phyloP scores from a whole-genome alignment of 2,888 invertebrate genomes.

The Athripsodes cinereus region DNA sequence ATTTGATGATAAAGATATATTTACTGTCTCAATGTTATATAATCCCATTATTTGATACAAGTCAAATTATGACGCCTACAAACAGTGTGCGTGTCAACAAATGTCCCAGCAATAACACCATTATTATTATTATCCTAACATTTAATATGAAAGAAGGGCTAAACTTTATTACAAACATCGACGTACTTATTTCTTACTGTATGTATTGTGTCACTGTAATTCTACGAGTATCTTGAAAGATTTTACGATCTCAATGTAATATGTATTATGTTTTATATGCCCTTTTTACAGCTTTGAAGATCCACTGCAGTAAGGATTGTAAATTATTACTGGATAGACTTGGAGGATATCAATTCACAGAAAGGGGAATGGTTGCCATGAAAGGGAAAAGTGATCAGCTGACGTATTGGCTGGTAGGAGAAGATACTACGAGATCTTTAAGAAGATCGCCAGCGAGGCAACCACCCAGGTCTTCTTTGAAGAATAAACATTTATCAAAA shows the following conservation, averaged over 20 bases:
- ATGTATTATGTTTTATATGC: too few species aligned
- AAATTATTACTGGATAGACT: conserved; percentile 61
- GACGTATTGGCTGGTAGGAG: conserved; percentile 79
- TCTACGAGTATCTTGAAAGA: neutral
- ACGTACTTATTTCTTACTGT: too few species aligned
- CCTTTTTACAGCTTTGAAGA: conserved; percentile 59
- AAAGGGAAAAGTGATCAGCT: conserved; percentile 79
- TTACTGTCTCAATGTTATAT: too few species aligned
- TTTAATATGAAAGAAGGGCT: too few species aligned
- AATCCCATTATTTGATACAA: too few species aligned
- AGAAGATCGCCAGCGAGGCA: conserved; percentile 29
- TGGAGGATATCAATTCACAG: conserved; percentile 69
- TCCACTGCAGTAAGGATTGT: conserved; percentile 75
- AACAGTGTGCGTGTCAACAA: too few species aligned
- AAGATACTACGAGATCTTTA: conserved; percentile 46
- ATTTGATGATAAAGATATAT: too few species aligned
- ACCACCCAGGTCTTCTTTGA: conserved; percentile 61
- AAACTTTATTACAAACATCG: too few species aligned
- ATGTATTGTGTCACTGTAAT: neutral
- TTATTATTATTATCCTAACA: too few species aligned
- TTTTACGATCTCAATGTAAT: too few species aligned
- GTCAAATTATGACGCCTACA: too few species aligned
- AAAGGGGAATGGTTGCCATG: conserved; percentile 71
- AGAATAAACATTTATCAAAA: conserved; percentile 57
- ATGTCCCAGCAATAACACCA: too few species aligned